A percentile compares a stretch with the other conserved stretches of the same genome.
phyloP scores from a whole-genome alignment of 2,797 vertebrate species.

The Cuniculus paca region DNA sequence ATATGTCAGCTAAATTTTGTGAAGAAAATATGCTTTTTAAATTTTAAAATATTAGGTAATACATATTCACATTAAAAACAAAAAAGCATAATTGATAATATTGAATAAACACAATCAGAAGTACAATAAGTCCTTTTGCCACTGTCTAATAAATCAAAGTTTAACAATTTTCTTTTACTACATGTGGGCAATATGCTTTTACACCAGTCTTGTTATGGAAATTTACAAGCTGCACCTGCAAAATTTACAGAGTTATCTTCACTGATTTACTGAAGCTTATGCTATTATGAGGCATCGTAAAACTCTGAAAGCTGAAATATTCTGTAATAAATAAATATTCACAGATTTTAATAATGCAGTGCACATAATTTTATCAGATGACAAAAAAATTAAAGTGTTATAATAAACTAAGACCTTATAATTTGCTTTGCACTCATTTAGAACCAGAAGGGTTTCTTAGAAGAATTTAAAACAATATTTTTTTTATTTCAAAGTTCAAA shows the following conservation, averaged over 20 bases:
- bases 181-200: constrained; percentile 69
- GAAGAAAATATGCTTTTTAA: background rate
- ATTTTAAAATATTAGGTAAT: background rate
- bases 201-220: constrained; percentile 51
- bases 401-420: background rate
- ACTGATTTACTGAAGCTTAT: constrained; percentile 13
- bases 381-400: background rate
- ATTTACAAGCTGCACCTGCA: constrained; percentile 71
- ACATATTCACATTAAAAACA: background rate
- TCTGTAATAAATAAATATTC: constrained; percentile 42
- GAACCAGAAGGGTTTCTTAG: background rate
- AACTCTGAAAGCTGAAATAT: constrained; percentile 50
- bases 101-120: background rate
- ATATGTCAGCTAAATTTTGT: background rate
- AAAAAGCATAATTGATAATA: background rate
- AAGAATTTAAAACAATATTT: background rate
- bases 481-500: constrained; percentile 29
- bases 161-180: constrained; percentile 69
- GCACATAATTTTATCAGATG: constrained; percentile 25
- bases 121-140: constrained; percentile 48
- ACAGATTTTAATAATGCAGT: background rate
- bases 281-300: constrained; percentile 32
- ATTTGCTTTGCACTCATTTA: background rate
- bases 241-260: constrained; percentile 65
- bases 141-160: constrained; percentile 72